phyloP scores from a whole-genome alignment of 2,113 vertebrate species.

The Ursus arctos region DNA sequence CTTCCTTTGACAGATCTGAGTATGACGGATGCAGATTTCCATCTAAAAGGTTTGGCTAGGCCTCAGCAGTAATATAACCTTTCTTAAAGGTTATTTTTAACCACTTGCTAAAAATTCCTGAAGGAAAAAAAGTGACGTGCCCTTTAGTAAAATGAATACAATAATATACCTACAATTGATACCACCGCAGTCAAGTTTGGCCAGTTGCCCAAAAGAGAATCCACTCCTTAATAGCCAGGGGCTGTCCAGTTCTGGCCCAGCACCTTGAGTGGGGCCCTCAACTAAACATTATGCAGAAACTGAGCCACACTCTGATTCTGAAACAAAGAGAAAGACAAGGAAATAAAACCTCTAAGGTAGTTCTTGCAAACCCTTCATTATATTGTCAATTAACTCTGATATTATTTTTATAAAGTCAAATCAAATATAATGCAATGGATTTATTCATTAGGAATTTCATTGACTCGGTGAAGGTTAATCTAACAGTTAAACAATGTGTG shows the following conservation, averaged over 20 bases:
- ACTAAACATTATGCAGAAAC: conserved; percentile 33
- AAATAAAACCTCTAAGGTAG: not conserved
- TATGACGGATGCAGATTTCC: conserved; percentile 80
- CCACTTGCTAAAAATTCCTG: conserved; percentile 84
- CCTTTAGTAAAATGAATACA: conserved; percentile 83
- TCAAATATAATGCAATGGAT: conserved; percentile 64
- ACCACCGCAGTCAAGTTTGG: conserved; percentile 61
- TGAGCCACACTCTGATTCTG: not conserved
- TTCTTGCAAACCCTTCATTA: conserved; percentile 57
- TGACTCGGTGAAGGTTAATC: conserved; percentile 65
- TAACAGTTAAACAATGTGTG: conserved; percentile 61
- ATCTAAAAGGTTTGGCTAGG: conserved; percentile 79
- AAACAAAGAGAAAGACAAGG: conserved; percentile 28
- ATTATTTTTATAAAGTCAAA: conserved; percentile 74
- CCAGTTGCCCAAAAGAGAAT: conserved; percentile 53
- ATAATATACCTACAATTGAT: conserved; percentile 80
- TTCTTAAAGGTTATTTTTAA: conserved; percentile 86
- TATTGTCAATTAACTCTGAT: conserved; percentile 65
- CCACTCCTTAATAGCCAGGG: conserved; percentile 9
- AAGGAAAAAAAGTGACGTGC: conserved; percentile 77
- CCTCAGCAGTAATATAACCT: conserved; percentile 79
- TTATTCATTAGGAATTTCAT: conserved; percentile 71
- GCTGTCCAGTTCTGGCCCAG: not conserved
- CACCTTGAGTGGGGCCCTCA: not conserved
- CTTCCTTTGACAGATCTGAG: conserved; percentile 78